Evolutionary conservation across 2,888 invertebrate genomes (phyloP).

Genomic region (Nemotelus nigrinus): DNA sequence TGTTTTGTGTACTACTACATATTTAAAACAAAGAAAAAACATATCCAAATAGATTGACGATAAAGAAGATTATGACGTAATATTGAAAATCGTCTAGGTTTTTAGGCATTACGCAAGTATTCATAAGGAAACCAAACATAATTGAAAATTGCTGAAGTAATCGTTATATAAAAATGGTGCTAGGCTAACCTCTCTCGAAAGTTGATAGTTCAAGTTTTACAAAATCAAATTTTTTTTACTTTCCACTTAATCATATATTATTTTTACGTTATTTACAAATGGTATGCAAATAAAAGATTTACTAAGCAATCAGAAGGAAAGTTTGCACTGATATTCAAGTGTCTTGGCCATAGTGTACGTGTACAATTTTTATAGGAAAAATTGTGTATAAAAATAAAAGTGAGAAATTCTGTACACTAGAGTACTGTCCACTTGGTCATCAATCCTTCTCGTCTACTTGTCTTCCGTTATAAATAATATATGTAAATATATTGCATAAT

Average conservation of each 20-base stretch:
- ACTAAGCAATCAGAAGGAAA: constrained; percentile 35
- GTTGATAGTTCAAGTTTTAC: constrained; percentile 29
- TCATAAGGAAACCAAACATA: constrained; percentile 22
- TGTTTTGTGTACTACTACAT: constrained; percentile 57
- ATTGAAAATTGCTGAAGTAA: constrained; percentile 21
- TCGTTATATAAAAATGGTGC: constrained; percentile 44
- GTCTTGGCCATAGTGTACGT: constrained; percentile 13
- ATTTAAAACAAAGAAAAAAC: constrained; percentile 44
- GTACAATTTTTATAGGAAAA: constrained; percentile 33
- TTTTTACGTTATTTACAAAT: constrained; percentile 42
- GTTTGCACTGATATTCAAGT: not conserved
- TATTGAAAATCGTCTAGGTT: not conserved
- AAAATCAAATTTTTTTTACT: constrained; percentile 33
- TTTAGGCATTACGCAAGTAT: constrained; percentile 15
- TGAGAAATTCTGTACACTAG: constrained; percentile 31
- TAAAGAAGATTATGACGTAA: too few species aligned
- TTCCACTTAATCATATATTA: constrained; percentile 40
- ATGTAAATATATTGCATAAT: constrained; percentile 45
- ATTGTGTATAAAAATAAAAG: constrained; percentile 35
- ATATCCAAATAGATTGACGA: constrained; percentile 26
- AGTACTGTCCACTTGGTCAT: constrained; percentile 20
- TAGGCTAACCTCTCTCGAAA: constrained; percentile 41
- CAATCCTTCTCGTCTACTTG: constrained; percentile 11
- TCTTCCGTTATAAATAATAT: constrained; percentile 41
- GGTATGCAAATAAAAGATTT: constrained; percentile 43